Evolutionary conservation across 1,140 invertebrate species (phyloP).

Genomic region (Pseudomyrmex flavicornis): DNA sequence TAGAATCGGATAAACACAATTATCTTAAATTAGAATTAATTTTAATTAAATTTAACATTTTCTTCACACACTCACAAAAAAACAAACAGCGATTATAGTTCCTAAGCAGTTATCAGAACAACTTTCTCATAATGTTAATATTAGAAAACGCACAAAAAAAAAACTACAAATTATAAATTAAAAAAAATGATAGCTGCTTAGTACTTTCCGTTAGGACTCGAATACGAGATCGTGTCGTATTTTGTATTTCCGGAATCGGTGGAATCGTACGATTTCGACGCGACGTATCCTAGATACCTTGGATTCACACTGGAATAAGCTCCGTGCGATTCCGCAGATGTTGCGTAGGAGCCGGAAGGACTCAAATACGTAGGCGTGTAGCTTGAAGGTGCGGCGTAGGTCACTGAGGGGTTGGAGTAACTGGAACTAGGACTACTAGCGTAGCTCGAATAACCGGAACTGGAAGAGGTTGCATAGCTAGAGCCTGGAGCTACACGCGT

Average conservation of each 20-base stretch:
- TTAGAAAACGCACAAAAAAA: background rate
- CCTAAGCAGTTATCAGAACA: background rate
- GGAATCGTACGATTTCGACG: constrained; percentile 70
- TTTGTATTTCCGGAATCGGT: constrained; percentile 60
- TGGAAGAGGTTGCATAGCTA: constrained; percentile 38
- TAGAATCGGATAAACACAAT: background rate
- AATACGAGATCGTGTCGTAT: constrained; percentile 84
- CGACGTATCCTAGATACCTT: constrained; percentile 75
- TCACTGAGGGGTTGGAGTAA: constrained; percentile 56
- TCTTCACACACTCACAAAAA: background rate
- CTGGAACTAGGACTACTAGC: constrained; percentile 49
- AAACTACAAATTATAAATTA: constrained; percentile 27
- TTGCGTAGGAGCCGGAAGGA: constrained; percentile 64
- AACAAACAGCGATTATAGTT: constrained; percentile 5
- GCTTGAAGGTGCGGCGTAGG: constrained; percentile 37
- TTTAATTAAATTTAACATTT: background rate
- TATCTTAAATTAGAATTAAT: background rate
- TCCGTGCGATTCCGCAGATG: constrained; percentile 67
- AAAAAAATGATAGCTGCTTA: background rate
- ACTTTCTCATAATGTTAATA: background rate
- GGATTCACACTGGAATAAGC: constrained; percentile 77
- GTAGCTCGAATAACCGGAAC: constrained; percentile 46
- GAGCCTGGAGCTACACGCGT: constrained; percentile 61
- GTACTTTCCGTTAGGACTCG: constrained; percentile 76
- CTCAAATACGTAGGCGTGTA: constrained; percentile 63